phyloP scores from a whole-genome alignment of 2,888 invertebrate species.

The Helobdella robusta region DNA sequence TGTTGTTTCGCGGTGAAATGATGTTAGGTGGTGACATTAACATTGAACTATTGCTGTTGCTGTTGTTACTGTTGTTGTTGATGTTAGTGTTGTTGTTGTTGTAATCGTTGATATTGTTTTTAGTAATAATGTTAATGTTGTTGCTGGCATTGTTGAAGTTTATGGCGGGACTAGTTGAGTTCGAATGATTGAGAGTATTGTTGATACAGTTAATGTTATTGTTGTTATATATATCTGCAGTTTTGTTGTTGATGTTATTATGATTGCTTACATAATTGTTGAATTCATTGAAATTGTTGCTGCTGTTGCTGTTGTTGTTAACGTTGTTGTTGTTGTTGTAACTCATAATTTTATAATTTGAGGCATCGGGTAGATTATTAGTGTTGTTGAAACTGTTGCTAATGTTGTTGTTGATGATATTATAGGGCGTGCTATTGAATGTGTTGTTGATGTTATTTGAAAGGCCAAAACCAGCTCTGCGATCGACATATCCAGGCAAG shows the following conservation, averaged over 20 bases:
- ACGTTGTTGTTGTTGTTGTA: background rate
- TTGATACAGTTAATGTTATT: background rate
- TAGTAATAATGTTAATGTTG: too few species aligned
- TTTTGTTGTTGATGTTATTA: background rate
- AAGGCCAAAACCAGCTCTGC: too few species aligned
- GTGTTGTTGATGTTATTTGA: background rate
- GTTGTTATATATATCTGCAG: background rate
- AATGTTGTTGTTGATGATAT: constrained; percentile 1
- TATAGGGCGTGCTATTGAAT: background rate
- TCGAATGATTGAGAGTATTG: background rate
- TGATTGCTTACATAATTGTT: background rate
- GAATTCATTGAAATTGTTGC: background rate
- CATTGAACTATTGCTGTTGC: background rate
- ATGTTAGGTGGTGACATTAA: too few species aligned
- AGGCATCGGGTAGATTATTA: background rate
- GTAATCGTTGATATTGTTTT: too few species aligned
- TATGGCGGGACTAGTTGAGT: background rate
- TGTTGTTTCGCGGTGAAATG: too few species aligned
- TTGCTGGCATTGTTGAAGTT: background rate
- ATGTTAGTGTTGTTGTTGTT: too few species aligned
- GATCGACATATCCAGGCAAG: too few species aligned
- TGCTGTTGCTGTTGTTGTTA: too few species aligned
- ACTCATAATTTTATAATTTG: background rate
- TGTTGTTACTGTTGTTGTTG: constrained; percentile 5
- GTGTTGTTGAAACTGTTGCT: constrained; percentile 9